Percentiles rank a stretch among this genome's conserved stretches.
Evolutionary conservation across 1,140 invertebrate species (phyloP).

Genomic region (Tachypleus tridentatus): DNA sequence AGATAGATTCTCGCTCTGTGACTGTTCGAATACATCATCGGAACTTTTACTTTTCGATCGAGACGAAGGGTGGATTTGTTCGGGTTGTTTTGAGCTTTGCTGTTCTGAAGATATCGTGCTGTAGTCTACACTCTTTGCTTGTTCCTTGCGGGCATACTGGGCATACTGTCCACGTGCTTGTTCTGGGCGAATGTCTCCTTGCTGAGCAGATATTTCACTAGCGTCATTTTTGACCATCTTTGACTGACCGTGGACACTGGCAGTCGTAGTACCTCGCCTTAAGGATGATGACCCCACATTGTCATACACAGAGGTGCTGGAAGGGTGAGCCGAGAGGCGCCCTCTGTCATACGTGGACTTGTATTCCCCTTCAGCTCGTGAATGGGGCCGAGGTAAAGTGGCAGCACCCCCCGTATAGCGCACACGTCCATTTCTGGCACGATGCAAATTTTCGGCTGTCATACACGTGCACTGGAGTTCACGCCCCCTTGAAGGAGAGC

Average conservation of each 20-base stretch:
- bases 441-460: slow-evolving; percentile 68
- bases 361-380: slow-evolving; percentile 17
- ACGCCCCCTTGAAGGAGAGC: slow-evolving; percentile 73
- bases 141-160: slow-evolving; percentile 20
- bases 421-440: slow-evolving; percentile 53
- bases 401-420: slow-evolving; percentile 26
- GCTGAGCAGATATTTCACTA: background rate
- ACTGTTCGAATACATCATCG: slow-evolving; percentile 57
- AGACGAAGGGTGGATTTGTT: slow-evolving; percentile 3
- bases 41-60: slow-evolving; percentile 52
- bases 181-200: slow-evolving; percentile 6
- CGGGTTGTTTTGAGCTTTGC: background rate
- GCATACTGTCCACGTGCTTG: slow-evolving; percentile 21
- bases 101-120: slow-evolving; percentile 1
- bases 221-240: background rate
- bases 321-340: slow-evolving; percentile 45
- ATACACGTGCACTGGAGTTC: slow-evolving; percentile 91
- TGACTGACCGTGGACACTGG: slow-evolving; percentile 16
- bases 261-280: slow-evolving; percentile 30
- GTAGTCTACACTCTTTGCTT: slow-evolving; percentile 24
- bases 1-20: slow-evolving; percentile 31
- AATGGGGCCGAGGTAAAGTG: slow-evolving; percentile 29
- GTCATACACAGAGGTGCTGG: slow-evolving; percentile 78
- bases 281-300: slow-evolving; percentile 45
- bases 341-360: slow-evolving; percentile 19